Base-by-base conservation (phyloP, 2,888 invertebrate species). In the Synergus itoensis region DNA sequence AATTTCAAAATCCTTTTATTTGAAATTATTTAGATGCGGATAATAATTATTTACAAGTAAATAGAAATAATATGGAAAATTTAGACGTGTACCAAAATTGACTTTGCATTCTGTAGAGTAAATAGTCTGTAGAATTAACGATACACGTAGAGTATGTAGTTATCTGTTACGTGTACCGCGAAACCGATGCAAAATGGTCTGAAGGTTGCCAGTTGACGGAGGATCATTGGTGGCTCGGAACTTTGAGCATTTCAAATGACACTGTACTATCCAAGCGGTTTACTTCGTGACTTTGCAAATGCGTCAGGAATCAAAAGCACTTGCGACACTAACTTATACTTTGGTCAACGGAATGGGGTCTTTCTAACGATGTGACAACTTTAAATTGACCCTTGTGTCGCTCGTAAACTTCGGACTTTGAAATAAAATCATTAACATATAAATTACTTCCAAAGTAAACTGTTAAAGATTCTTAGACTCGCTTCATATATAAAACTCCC, bases 191-290 rank as follows among this genome's bases (percentile, higher is more conserved):
- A 79, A 73, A 73, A 73, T 73, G 73, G 73, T 73, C 53, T 40
- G 28, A 53, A 73, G 53, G 53, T 77, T 77, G 60, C 69, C 53
- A n/a, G 41, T 62, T 79, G 77, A 79, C 79, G 53, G 69, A 79
- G 62, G 77, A 77, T 79, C 40, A 60, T 73, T 53, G 77, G 63
- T 79, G 53, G 40, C 18, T 62, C 12, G 77, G 48, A 79, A 79
- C 77, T 79, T 77, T 77, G 79, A 73, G 73, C 73, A 73, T 73
- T 73, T 73, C 73, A 73, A 73, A 73, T 73, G 73, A 73, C 11
- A 40, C 36, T 73, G 53, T 53, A 73, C 53, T 57, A 73, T 18
- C 28, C 53, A 36, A 48, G 53, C n/a, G 36, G 73, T 73, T 73
- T 40, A 36, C 73, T 73, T 73, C 53, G 53, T 73, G 53, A 57